Evolutionary conservation across 2,797 vertebrate genomes (phyloP).

Genomic region (Dryobates pubescens): DNA sequence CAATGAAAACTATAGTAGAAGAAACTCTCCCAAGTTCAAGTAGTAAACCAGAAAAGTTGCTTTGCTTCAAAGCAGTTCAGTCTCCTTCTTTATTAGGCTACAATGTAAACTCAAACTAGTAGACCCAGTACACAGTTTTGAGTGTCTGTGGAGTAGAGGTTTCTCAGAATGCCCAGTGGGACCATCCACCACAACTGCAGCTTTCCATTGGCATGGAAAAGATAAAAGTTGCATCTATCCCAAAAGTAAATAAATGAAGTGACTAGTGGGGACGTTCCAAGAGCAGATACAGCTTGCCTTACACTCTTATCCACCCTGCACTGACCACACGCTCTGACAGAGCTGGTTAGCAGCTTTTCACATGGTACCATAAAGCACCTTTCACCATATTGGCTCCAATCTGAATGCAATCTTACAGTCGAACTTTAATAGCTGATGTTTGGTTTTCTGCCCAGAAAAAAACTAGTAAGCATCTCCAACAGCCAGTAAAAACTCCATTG

Average conservation of each 20-base stretch:
- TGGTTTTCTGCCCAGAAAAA: not conserved
- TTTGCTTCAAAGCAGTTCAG: not conserved
- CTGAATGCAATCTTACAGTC: not conserved
- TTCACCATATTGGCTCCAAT: not conserved
- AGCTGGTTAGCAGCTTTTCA: not conserved
- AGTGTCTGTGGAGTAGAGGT: not conserved
- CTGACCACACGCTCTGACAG: not conserved
- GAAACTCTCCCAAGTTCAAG: not conserved
- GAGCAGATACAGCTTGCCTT: not conserved
- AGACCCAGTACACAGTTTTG: not conserved
- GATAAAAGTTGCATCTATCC: not conserved
- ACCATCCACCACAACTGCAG: not conserved
- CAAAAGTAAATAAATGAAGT: not conserved
- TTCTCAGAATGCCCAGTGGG: not conserved
- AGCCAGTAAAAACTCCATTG: not conserved
- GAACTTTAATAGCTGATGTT: not conserved
- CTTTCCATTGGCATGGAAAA: not conserved
- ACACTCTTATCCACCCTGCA: not conserved
- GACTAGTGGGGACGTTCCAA: not conserved
- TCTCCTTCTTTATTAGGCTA: not conserved
- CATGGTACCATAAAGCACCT: not conserved
- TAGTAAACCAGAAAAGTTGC: slow-evolving; percentile 25
- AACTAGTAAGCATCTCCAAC: not conserved
- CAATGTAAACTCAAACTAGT: not conserved
- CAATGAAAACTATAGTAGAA: not conserved